Percentiles rank a stretch among this genome's conserved stretches.
Conservation (phyloP, 2,113 vertebrate species). For the Parotia lawesii region DNA sequence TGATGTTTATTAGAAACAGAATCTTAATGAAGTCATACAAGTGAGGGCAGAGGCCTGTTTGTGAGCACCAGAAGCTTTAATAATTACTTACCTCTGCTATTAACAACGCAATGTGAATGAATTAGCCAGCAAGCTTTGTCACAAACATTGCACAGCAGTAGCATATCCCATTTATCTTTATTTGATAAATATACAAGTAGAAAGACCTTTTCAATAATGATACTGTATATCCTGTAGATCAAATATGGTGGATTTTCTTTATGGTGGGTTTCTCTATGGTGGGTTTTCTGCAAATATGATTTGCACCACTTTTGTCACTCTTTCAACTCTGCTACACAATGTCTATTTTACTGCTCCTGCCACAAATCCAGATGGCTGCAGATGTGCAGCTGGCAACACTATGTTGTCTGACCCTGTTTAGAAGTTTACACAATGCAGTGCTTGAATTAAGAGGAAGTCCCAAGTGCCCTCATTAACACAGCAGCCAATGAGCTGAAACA, state of each 20-base stretch:
- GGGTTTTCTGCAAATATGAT: slow-evolving; percentile 37
- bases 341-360: slow-evolving; percentile 31
- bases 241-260: background rate
- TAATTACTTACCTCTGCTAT: background rate
- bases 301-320: background rate
- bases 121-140: background rate
- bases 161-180: background rate
- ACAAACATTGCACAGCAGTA: background rate
- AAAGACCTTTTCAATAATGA: background rate
- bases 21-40: background rate
- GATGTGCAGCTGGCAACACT: slow-evolving; percentile 61
- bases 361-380: slow-evolving; percentile 54
- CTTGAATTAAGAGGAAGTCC: slow-evolving; percentile 60
- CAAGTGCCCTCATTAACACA: slow-evolving; percentile 40
- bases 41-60: background rate
- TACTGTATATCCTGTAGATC: background rate
- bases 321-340: slow-evolving; percentile 13
- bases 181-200: background rate
- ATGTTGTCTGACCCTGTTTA: slow-evolving; percentile 55
- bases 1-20: background rate
- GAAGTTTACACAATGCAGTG: slow-evolving; percentile 54
- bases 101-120: background rate
- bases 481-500: slow-evolving; percentile 46
- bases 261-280: background rate
- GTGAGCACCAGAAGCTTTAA: background rate